Percentiles rank a stretch among this genome's conserved stretches.
phyloP scores from a whole-genome alignment of 2,888 invertebrate species.

The Lithophane leautieri region DNA sequence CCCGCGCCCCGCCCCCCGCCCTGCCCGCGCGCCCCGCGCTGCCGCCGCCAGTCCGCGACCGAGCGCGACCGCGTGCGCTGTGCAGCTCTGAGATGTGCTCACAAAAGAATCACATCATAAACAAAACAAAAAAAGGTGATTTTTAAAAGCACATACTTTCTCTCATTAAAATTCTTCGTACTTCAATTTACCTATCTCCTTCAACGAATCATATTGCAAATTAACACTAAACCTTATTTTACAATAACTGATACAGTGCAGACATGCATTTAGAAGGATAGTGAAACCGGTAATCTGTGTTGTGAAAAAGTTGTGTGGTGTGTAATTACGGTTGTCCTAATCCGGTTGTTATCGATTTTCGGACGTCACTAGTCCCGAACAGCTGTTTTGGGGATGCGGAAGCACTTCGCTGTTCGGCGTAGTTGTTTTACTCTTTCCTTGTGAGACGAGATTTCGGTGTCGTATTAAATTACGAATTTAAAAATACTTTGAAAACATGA shows the following conservation, averaged over 20 bases:
- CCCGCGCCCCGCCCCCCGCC: constrained; percentile 83
- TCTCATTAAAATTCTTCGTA: constrained; percentile 62
- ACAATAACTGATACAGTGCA: constrained; percentile 66
- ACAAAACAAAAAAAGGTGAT: constrained; percentile 73
- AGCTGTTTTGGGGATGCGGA: constrained; percentile 86
- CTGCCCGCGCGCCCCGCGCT: constrained; percentile 73
- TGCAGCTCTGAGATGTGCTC: constrained; percentile 72
- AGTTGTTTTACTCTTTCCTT: constrained; percentile 44
- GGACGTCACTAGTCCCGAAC: constrained; percentile 80
- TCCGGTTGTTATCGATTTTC: constrained; percentile 85
- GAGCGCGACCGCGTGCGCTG: constrained; percentile 83
- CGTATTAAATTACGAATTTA: constrained; percentile 27
- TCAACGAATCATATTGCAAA: constrained; percentile 42
- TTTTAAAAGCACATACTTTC: constrained; percentile 58
- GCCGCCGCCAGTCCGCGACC: constrained; percentile 80
- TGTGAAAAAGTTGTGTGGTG: constrained; percentile 80
- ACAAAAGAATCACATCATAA: constrained; percentile 73
- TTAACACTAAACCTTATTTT: constrained; percentile 57
- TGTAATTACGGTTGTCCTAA: constrained; percentile 76
- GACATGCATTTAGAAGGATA: constrained; percentile 73
- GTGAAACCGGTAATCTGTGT: constrained; percentile 79
- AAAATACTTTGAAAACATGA: constrained; percentile 31
- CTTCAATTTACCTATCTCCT: constrained; percentile 26
- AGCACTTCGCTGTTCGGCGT: constrained; percentile 67
- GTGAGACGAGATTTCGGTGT: constrained; percentile 41